Base-by-base conservation (phyloP, 2,113 vertebrate genomes). In the Baryphthengus martii region DNA sequence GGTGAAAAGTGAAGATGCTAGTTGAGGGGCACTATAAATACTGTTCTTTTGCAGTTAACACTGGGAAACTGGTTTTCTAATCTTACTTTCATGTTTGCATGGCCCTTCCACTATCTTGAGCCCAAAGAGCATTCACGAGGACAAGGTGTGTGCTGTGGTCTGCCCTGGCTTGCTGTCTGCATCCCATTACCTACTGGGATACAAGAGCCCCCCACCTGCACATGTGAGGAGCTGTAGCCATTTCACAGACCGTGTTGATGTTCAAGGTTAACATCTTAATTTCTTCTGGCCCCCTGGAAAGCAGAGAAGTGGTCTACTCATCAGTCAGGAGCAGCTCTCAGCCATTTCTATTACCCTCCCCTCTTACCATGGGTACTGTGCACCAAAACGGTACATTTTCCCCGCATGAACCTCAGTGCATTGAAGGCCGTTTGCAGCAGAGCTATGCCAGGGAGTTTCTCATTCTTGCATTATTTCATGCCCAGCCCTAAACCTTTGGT, bases 361-460 rank as follows among this genome's bases (percentile, higher is more conserved):
- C 33, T 62, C 25, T 72, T 56, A 31, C 24, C 17, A 5, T 21
- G 0, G 3, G 24, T 33, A 47, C n/a, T 0, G 0, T 8, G 5
- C 18, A 50, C 15, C 3, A 31, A 70, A 79, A 47, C 11, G 16
- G 49, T 17, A 13, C 9, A 3, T 67, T 87, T 70, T 81, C 63
- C 37, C 33, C 25, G 5, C n/a, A 42, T 40, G 68, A 80, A 37
- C 10, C 3, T 90, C 52, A 6, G 14, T 42, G 7, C 14, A 39
- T 29, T 26, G 44, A 80, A 76, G 66, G 26, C 13, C 47, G 17
- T 44, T 66, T 58, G 28, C 68, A 86, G 56, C 29, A 83, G 20
- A 70, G 24, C 40, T 61, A 9, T 18, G 7, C 6, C 21, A 66
- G 50, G 8, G 18, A 35, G 8, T 20, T 39, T 59, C 20, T 23